Percentiles rank a stretch among this genome's conserved stretches.
Conservation (phyloP, 2,113 vertebrate species). For the Carollia perspicillata region DNA sequence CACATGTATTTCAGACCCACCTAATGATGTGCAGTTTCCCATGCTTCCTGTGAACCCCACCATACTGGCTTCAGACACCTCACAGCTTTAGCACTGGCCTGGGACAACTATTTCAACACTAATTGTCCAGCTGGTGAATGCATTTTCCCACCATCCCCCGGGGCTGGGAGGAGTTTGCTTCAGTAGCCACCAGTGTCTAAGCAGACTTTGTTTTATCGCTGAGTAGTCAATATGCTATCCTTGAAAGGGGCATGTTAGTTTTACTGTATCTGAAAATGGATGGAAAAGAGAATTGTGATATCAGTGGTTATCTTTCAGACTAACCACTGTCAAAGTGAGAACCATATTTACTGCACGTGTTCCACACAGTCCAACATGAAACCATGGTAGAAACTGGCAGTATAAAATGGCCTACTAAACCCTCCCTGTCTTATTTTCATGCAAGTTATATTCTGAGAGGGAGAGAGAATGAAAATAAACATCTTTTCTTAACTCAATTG, state of each 20-base stretch:
- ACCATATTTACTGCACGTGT: neutral
- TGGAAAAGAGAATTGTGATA: neutral
- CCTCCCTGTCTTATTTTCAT: neutral
- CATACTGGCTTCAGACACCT: neutral
- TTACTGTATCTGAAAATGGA: neutral
- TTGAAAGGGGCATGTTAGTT: neutral
- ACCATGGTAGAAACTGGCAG: neutral
- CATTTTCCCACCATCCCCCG: neutral
- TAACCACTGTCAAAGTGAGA: neutral
- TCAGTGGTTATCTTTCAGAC: neutral
- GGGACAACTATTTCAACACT: neutral
- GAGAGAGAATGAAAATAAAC: neutral
- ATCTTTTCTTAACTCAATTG: neutral
- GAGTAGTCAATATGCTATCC: neutral
- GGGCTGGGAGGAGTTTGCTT: neutral
- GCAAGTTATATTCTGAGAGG: neutral
- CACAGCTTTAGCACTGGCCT: neutral
- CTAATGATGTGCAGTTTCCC: neutral
- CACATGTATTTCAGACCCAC: neutral
- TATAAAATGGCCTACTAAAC: neutral
- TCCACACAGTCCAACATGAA: neutral
- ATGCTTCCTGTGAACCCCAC: neutral
- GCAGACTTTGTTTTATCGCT: neutral
- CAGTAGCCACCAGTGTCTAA: neutral
- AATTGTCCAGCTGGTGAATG: neutral